These are phyloP conservation scores for Rhamphomyia laevipes DNA, from an alignment of 2,888 invertebrate species.

Conservation along the genomic window DNA sequence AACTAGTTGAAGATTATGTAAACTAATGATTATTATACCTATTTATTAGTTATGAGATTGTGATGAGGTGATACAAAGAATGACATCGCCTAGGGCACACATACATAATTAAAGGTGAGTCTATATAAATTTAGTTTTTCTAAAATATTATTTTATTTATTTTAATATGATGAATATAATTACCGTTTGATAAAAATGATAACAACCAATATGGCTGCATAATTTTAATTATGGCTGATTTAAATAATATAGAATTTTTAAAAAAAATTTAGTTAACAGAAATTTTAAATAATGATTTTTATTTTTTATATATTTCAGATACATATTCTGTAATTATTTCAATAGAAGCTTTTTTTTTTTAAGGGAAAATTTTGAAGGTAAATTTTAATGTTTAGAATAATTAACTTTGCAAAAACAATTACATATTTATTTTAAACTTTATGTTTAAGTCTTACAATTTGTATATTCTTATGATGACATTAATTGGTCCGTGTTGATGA, in stretches of 20 bases:
- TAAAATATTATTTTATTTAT: background rate
- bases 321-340: too few species aligned
- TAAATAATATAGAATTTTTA: background rate
- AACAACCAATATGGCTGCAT: background rate
- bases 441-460: background rate
- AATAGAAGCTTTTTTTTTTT: too few species aligned
- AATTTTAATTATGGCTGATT: background rate
- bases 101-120: background rate
- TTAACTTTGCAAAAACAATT: too few species aligned
- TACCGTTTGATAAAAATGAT: background rate
- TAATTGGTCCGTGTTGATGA: conserved; percentile 31
- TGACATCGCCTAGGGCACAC: too few species aligned
- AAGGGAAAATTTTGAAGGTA: too few species aligned
- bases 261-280: background rate
- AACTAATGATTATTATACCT: too few species aligned
- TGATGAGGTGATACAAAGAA: too few species aligned
- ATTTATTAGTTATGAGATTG: too few species aligned
- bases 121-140: background rate
- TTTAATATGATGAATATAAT: background rate
- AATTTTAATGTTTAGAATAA: too few species aligned
- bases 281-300: background rate
- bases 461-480: conserved; percentile 13
- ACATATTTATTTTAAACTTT: too few species aligned
- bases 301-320: too few species aligned
- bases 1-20: too few species aligned